phyloP scores from a whole-genome alignment of 2,888 invertebrate species.

The Drosophila koepferae region DNA sequence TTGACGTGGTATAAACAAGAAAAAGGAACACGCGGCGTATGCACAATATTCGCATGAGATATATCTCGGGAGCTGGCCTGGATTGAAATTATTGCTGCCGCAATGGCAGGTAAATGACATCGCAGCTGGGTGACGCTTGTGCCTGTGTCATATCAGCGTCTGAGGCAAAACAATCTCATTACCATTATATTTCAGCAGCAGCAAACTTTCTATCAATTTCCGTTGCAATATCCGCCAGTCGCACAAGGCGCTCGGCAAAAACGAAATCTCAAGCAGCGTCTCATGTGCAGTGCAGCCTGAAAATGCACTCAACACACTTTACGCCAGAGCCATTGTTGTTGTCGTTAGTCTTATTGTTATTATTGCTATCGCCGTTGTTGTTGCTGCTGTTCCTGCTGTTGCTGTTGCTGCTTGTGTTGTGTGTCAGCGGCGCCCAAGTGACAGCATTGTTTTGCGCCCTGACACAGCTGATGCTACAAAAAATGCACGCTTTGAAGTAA shows the following conservation, averaged over 20 bases:
- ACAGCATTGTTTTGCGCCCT: slow-evolving; percentile 77
- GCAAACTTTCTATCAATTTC: slow-evolving; percentile 79
- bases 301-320: slow-evolving; percentile 56
- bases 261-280: slow-evolving; percentile 57
- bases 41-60: slow-evolving; percentile 45
- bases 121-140: neutral
- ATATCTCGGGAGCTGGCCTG: slow-evolving; percentile 2
- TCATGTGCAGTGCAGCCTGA: slow-evolving; percentile 34
- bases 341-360: slow-evolving; percentile 33
- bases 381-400: neutral
- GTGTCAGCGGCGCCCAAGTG: slow-evolving; percentile 66
- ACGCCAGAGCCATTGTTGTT: slow-evolving; percentile 35
- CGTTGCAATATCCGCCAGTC: slow-evolving; percentile 72
- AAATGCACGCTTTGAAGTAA: slow-evolving; percentile 77
- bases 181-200: slow-evolving; percentile 69
- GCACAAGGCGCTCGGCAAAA: slow-evolving; percentile 39
- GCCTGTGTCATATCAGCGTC: slow-evolving; percentile 30
- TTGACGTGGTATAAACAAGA: slow-evolving; percentile 49
- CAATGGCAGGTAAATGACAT: slow-evolving; percentile 37
- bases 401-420: slow-evolving; percentile 20
- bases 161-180: slow-evolving; percentile 72
- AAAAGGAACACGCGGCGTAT: slow-evolving; percentile 9
- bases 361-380: slow-evolving; percentile 33
- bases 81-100: neutral
- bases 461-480: slow-evolving; percentile 76